These are phyloP conservation scores for Malurus leucopterus DNA, from an alignment of 2,797 vertebrate genomes.

Conservation along the genomic window DNA sequence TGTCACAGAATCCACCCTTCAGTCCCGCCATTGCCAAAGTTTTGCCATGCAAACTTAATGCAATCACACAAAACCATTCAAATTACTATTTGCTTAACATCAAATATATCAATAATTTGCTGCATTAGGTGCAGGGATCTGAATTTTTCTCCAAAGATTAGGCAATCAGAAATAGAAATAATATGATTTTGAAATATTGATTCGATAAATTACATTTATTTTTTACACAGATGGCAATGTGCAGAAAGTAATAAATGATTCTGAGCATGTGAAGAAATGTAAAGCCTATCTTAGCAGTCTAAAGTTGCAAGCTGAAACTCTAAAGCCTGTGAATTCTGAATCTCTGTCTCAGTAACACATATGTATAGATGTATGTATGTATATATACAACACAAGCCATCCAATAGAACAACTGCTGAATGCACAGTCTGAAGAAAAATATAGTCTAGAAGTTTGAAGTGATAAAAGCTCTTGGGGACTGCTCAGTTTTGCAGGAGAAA, in stretches of 20 bases:
- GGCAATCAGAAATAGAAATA: neutral
- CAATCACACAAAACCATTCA: neutral
- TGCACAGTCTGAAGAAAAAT: neutral
- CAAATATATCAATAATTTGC: neutral
- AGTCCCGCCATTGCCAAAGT: neutral
- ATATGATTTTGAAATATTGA: neutral
- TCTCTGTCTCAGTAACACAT: neutral
- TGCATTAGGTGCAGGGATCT: neutral
- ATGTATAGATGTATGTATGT: neutral
- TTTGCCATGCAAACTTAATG: neutral
- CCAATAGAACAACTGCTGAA: neutral
- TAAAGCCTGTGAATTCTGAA: neutral
- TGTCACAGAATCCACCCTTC: neutral
- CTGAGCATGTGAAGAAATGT: neutral
- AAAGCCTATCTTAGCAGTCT: neutral
- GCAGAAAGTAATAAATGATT: neutral
- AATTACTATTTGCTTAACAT: neutral
- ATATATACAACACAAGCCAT: neutral
- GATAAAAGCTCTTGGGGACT: neutral
- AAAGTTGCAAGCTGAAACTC: neutral
- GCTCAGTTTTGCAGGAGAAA: neutral
- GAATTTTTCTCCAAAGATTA: neutral
- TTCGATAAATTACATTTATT: neutral
- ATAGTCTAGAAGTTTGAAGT: neutral
- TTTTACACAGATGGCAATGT: neutral